phyloP scores from a whole-genome alignment of 2,888 invertebrate species.

The Blomia tropicalis region DNA sequence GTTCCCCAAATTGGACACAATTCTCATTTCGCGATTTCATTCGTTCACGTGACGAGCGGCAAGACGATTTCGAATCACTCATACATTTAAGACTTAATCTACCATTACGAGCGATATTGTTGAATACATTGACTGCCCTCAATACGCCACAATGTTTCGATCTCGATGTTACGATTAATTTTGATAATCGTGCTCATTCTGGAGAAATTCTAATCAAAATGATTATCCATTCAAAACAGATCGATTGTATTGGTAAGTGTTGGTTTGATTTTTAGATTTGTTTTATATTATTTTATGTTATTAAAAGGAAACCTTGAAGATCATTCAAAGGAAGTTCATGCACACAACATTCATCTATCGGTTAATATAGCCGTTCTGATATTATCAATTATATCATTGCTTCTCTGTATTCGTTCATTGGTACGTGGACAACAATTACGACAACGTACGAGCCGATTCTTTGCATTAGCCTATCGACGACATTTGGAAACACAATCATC shows the following conservation, averaged over 20 bases:
- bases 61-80: constrained; percentile 54
- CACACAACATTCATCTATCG: neutral
- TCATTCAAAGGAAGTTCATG: constrained; percentile 31
- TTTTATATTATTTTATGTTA: neutral
- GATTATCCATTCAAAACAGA: constrained; percentile 56
- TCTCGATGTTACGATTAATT: constrained; percentile 54
- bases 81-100: constrained; percentile 59
- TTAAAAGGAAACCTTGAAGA: constrained; percentile 10
- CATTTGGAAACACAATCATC: constrained; percentile 58
- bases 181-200: constrained; percentile 82
- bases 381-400: constrained; percentile 49
- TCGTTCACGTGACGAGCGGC: constrained; percentile 42
- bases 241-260: constrained; percentile 61
- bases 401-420: constrained; percentile 74
- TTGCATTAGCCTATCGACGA: constrained; percentile 35
- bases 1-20: constrained; percentile 27
- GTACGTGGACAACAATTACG: constrained; percentile 63
- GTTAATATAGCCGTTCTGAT: constrained; percentile 33
- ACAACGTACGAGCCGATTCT: constrained; percentile 44
- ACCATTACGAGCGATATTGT: constrained; percentile 60
- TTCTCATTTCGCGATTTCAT: constrained; percentile 39
- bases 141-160: constrained; percentile 81
- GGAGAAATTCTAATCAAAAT: constrained; percentile 72
- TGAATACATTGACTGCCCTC: constrained; percentile 68
- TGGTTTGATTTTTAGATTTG: constrained; percentile 44